A percentile compares a stretch with the other conserved stretches of the same genome.
Evolutionary conservation across 2,888 invertebrate species (phyloP).

Genomic region (Cryptocephalus moraei): DNA sequence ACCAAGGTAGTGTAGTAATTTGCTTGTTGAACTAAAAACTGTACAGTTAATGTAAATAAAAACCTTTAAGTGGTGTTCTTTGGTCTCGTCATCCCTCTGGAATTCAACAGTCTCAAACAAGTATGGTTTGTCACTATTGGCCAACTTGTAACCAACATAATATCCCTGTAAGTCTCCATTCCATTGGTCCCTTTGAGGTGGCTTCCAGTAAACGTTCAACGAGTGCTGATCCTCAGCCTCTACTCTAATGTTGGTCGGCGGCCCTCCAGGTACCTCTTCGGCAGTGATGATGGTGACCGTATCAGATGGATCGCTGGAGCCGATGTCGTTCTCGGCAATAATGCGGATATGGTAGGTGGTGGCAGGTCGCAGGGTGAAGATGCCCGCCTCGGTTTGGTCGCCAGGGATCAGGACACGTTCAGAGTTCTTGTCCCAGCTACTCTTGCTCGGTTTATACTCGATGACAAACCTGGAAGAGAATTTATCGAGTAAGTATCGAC

Average conservation of each 20-base stretch:
- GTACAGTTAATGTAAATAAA: too few species aligned
- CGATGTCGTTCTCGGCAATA: conserved; percentile 88
- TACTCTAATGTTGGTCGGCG: conserved; percentile 73
- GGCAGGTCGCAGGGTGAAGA: conserved; percentile 79
- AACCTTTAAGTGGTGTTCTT: conserved; percentile 69
- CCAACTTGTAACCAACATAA: conserved; percentile 81
- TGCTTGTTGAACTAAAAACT: too few species aligned
- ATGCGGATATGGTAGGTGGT: conserved; percentile 89
- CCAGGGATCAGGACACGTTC: conserved; percentile 85
- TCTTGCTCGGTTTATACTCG: conserved; percentile 81
- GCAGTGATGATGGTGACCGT: conserved; percentile 91
- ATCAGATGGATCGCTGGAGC: conserved; percentile 86
- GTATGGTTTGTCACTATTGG: conserved; percentile 75
- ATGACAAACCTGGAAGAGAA: conserved; percentile 54
- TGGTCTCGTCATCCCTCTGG: conserved; percentile 83
- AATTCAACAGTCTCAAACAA: conserved; percentile 88
- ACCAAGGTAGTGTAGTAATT: too few species aligned
- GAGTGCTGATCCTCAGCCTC: conserved; percentile 83
- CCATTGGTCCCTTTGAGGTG: conserved; percentile 81
- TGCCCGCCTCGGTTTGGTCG: conserved; percentile 79
- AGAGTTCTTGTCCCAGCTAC: conserved; percentile 73
- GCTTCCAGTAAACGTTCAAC: conserved; percentile 82
- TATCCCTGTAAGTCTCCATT: conserved; percentile 87
- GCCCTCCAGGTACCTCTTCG: conserved; percentile 71
- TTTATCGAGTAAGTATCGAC: too few species aligned